Evolutionary conservation across 2,113 vertebrate genomes (phyloP), one percentile per base, ranked within the genome.

Genomic region (Proteles cristata): DNA sequence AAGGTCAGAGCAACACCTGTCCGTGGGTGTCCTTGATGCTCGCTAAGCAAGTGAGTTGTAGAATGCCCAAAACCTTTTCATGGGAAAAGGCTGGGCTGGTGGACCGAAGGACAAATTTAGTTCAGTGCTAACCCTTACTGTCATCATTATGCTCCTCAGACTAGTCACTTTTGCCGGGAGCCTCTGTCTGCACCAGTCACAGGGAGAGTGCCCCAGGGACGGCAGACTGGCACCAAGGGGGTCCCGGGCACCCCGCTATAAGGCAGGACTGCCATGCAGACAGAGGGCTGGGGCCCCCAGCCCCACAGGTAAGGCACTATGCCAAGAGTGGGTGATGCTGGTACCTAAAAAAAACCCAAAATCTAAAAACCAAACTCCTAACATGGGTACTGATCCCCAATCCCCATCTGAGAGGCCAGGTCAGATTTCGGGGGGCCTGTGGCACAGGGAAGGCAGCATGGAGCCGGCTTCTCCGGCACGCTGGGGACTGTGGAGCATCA

Each of bases 21-120:
- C 71, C 5, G 1, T 4, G n/a, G 43, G 14, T 25, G 93, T 61
- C 61, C 92, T 66, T 25, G 66, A 68, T 15, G 16, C 21, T 16
- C 5, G 7, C 80, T 63, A n/a, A 53, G 88, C 85, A 33, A 35
- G 82, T 12, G 15, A 86, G 58, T 50, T 85, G 63, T 50, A 15
- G 7, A 65, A 88, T 43, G 87, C 80, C 76, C 88, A 28, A 76
- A 76, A 71, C 23, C 77, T 84, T 88, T 74, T 69, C 88, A n/a
- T 5, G 61, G 66, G 35, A 48, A 28, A 93, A 95, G 53, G 58
- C 3, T 4, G 35, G 86, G 71, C 33, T n/a, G 66, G 66, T 0
- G 14, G 82, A 16, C 25, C 68, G 43, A 26, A 8, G 43, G 85
- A 77, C 12, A 43, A 35, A 87, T 7, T 87, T 19, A 69, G 26